Conservation (phyloP, 2,113 vertebrate species). For the Tragulus kanchil region DNA sequence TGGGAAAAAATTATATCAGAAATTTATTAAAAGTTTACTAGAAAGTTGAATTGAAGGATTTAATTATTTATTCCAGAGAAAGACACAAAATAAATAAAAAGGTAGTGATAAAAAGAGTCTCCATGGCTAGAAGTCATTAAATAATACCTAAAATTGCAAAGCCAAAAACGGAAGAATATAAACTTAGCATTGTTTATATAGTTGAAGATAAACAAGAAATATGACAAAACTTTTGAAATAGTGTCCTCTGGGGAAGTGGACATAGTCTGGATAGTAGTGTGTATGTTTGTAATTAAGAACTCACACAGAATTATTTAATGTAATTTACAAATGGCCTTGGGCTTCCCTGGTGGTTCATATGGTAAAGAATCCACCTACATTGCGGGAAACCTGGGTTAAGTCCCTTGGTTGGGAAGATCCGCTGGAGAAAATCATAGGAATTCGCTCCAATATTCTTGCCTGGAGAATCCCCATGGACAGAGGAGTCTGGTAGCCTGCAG, state of each 20-base stretch:
- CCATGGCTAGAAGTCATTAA: neutral
- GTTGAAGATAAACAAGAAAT: neutral
- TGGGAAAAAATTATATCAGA: neutral
- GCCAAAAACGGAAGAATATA: neutral
- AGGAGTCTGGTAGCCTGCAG: too few relatives aligned
- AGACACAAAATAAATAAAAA: neutral
- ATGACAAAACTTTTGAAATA: neutral
- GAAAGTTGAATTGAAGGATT: neutral
- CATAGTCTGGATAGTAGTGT: neutral
- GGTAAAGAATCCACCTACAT: too few relatives aligned
- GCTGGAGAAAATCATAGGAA: too few relatives aligned
- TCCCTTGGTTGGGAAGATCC: too few relatives aligned
- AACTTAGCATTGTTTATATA: neutral
- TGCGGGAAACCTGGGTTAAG: too few relatives aligned
- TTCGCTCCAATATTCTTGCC: too few relatives aligned
- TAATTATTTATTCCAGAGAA: neutral
- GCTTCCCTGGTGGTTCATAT: too few relatives aligned
- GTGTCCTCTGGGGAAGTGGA: neutral
- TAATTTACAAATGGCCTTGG: neutral
- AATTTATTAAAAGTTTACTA: neutral
- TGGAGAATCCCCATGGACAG: too few relatives aligned
- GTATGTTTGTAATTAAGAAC: neutral
- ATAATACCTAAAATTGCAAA: neutral
- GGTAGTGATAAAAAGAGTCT: neutral
- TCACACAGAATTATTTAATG: neutral